Evolutionary conservation across 1,140 invertebrate genomes (phyloP).

Genomic region (Potamilus streckersoni): DNA sequence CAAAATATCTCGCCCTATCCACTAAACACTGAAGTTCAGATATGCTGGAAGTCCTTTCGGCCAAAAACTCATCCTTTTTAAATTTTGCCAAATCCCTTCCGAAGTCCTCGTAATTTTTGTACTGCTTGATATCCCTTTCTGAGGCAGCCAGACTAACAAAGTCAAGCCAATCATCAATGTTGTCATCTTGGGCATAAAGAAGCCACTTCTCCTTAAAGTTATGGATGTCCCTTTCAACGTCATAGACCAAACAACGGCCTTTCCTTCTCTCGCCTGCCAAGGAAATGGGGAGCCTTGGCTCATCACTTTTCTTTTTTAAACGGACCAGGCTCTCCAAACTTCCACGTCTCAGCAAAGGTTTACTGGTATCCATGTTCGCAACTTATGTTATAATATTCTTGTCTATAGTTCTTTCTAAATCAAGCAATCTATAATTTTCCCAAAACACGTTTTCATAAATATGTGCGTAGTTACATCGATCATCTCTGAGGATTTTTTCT

Average conservation of each 20-base stretch:
- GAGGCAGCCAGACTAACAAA: constrained; percentile 20
- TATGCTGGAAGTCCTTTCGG: constrained; percentile 9
- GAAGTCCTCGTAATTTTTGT: constrained; percentile 12
- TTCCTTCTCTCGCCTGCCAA: constrained; percentile 28
- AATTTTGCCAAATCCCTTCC: constrained; percentile 12
- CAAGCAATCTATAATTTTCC: no score
- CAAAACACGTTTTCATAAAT: no score
- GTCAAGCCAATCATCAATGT: constrained; percentile 25
- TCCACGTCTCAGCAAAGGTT: no score
- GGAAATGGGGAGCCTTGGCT: constrained; percentile 22
- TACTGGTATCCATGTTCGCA: no score
- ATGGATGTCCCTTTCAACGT: constrained; percentile 16
- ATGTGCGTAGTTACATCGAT: no score
- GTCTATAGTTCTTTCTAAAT: no score
- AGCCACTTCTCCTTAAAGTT: constrained; percentile 23
- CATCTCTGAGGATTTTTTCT: no score
- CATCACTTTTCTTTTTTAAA: no score
- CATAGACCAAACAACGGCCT: constrained; percentile 22
- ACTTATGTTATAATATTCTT: no score
- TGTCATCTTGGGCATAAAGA: constrained; percentile 21
- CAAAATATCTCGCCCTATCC: constrained; percentile 18
- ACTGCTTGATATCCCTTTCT: not conserved
- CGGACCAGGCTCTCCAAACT: no score
- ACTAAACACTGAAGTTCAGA: constrained; percentile 18
- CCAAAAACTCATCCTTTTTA: constrained; percentile 18